Evolutionary conservation across 92 coral and sea anemone genomes (phyloP), one percentile per base, ranked within the genome.

Genomic region (Phenganax stokvisi): DNA sequence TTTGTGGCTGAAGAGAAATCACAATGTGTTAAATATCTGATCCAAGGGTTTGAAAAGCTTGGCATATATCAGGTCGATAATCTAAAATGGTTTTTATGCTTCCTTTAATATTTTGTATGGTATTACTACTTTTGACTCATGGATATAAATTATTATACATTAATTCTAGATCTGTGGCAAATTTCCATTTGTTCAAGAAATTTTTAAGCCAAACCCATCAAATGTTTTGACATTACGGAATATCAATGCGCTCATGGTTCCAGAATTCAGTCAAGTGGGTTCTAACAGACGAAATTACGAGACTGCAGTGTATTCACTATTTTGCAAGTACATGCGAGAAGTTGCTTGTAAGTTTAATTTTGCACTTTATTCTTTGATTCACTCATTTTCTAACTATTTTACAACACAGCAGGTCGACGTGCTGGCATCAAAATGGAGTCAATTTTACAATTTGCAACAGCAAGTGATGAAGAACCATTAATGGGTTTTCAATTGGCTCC

Each of bases 401-500:
- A 37, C 47, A 37, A 37, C 47, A 37, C 5, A 37, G 47, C 47
- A 37, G 47, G 16, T 55, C 51, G 91, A 73, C 83, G 67, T 61
- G 67, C 27, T 61, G 67, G 25, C 25, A 61, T 61, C 67, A 61
- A 61, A 61, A 4, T 61, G 67, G 67, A 61, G 67, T 61, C 67
- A 13, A 61, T 61, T 61, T 61, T 61, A 61, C 67, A 61, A 61
- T 61, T 61, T 13, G 67, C 9, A 13, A 61, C 67, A 13, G 16
- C 67, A 17, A 61, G 67, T 61, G 67, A 61, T 61, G 67, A 61
- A 61, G 67, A 61, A 61, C 67, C 67, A 61, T 80, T 90, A 28
- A 70, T 90, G 62, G 90, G 96, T 44, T 90, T 90, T 85, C 54
- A 77, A 66, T 71, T 90, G 69, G 81, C 75, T 81, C 90, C 85